Base-by-base conservation (phyloP, 2,888 invertebrate species). In the Buathra laborator region DNA sequence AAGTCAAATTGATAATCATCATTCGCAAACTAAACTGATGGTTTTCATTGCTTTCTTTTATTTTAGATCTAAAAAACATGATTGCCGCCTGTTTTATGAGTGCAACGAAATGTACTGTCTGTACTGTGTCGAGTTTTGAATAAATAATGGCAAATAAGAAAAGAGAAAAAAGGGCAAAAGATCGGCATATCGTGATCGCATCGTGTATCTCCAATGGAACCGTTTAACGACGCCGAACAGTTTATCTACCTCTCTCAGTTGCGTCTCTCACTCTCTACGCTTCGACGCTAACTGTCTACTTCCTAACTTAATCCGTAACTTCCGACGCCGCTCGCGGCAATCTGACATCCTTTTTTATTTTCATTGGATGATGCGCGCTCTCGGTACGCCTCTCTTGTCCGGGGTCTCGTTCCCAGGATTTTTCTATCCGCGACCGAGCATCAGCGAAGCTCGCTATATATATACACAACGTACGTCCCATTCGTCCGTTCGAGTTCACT, bases 251-350 rank as follows among this genome's bases (percentile, higher is more conserved):
- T 88, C 89, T 88, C 89, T 89, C 89, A 81, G 81, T 82, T 85
- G 16, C 10, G 48, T 83, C 86, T 82, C 86, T 85, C 82, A 86
- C 81, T 86, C 89, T 87, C 87, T 87, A 43, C 90, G 84, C 85
- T 86, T 86, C 79, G 90, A 91, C 92, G 90, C 93, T 94, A 94
- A 94, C 93, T 91, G 93, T 93, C 94, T 90, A 93, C 93, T 94
- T 94, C 93, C 94, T 93, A 93, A 94, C 93, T 94, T 93, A 94
- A 94, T 93, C 93, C 93, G 94, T 93, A 93, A 91, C 94, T 94
- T 93, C 94, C 94, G 93, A 93, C 92, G 93, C 93, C 92, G 82
- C 70, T 81, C 81, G 92, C 93, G 92, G 93, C 93, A 93, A 93
- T 93, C 93, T 93, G 94, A 93, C 93, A 93, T 94, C 94, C 93